A percentile compares a stretch with the other conserved stretches of the same genome.
Evolutionary conservation across 2,797 vertebrate genomes (phyloP).

Genomic region (Sebastes ruberrimus): DNA sequence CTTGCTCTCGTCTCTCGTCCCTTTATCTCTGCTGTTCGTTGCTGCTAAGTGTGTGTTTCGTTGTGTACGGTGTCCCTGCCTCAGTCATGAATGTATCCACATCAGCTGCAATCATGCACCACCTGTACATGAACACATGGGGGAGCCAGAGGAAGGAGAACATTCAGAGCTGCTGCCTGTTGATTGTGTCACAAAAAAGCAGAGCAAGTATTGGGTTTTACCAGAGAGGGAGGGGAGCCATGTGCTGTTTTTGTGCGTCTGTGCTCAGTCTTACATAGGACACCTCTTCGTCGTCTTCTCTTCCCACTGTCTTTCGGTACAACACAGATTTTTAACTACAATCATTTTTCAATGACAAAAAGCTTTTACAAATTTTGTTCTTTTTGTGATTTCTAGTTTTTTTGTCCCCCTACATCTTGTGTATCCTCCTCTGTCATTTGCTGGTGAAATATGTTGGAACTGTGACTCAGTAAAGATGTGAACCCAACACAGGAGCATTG

Average conservation of each 20-base stretch:
- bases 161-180: neutral
- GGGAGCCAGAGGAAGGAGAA: slow-evolving; percentile 52
- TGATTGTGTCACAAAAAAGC: neutral
- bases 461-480: slow-evolving; percentile 79
- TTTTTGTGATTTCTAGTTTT: slow-evolving; percentile 48
- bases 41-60: slow-evolving; percentile 48
- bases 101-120: slow-evolving; percentile 21
- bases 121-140: slow-evolving; percentile 36
- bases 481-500: slow-evolving; percentile 31
- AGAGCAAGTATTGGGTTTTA: neutral
- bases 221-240: neutral
- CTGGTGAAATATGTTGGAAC: slow-evolving; percentile 62
- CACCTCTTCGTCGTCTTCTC: neutral
- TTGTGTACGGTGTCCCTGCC: slow-evolving; percentile 23
- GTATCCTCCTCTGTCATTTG: slow-evolving; percentile 54
- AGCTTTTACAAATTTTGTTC: slow-evolving; percentile 30
- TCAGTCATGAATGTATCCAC: slow-evolving; percentile 30
- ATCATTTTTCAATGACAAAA: slow-evolving; percentile 34
- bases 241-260: neutral
- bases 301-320: slow-evolving; percentile 21
- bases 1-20: slow-evolving; percentile 3
- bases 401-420: neutral
- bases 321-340: slow-evolving; percentile 48
- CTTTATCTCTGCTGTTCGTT: slow-evolving; percentile 44
- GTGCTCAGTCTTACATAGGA: neutral